Percentiles rank a stretch among this genome's conserved stretches.
These are phyloP conservation scores for Spisula subtruncata DNA, from an alignment of 2,888 invertebrate genomes.

Conservation along the genomic window DNA sequence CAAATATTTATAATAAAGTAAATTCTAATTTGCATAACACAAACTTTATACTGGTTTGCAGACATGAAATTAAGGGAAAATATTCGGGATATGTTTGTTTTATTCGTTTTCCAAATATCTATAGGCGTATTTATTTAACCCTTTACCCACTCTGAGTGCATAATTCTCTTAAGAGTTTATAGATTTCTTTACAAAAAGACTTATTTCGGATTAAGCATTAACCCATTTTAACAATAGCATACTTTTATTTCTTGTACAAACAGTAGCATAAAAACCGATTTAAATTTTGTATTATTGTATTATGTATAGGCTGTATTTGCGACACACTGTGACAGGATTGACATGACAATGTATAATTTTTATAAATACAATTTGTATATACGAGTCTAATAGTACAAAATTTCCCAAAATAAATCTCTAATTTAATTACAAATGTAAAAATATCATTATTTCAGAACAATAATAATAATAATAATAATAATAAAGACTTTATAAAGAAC, in stretches of 20 bases:
- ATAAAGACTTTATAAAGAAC: no score
- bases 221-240: slow-evolving; percentile 4
- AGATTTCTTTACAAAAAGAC: slow-evolving; percentile 52
- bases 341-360: neutral
- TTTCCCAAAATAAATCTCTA: neutral
- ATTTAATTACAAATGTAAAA: neutral
- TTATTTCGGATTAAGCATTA: slow-evolving; percentile 52
- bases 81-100: slow-evolving; percentile 16
- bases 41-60: neutral
- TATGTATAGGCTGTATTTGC: neutral
- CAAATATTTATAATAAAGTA: neutral
- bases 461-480: no score
- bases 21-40: slow-evolving; percentile 19
- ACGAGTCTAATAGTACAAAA: no score
- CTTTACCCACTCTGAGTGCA: slow-evolving; percentile 20
- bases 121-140: slow-evolving; percentile 4
- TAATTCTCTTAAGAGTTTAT: slow-evolving; percentile 9
- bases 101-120: neutral
- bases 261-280: slow-evolving; percentile 37
- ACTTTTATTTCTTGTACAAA: slow-evolving; percentile 25
- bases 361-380: neutral
- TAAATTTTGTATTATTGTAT: neutral
- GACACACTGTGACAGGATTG: neutral
- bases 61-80: neutral
- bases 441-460: neutral